A percentile compares a stretch with the other conserved stretches of the same genome.
Evolutionary conservation across 2,888 invertebrate species (phyloP).

Genomic region (Morpho achilles): DNA sequence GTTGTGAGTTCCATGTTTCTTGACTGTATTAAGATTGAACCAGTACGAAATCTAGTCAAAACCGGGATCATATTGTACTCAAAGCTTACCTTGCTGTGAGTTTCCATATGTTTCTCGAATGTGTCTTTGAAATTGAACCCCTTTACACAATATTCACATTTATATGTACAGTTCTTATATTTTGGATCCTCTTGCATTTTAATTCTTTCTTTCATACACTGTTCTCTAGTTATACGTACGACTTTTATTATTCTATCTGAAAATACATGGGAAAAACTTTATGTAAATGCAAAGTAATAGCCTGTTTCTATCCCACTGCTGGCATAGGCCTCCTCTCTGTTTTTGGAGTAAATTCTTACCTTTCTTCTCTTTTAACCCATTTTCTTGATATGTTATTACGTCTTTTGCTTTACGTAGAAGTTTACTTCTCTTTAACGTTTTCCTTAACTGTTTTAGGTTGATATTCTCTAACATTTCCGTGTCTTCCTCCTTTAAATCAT

Average conservation of each 20-base stretch:
- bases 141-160: constrained; percentile 52
- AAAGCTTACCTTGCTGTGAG: constrained; percentile 45
- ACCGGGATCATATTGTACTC: not conserved
- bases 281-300: not conserved
- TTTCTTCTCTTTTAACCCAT: constrained; percentile 16
- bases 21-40: too few relatives aligned
- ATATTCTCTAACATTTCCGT: constrained; percentile 32
- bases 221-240: constrained; percentile 42
- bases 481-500: constrained; percentile 46
- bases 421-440: constrained; percentile 28
- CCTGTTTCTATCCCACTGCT: too few relatives aligned
- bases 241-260: constrained; percentile 32
- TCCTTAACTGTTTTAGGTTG: constrained; percentile 29
- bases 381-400: constrained; percentile 6
- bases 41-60: too few relatives aligned
- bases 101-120: constrained; percentile 53
- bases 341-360: not conserved
- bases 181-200: constrained; percentile 35
- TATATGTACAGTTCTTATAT: constrained; percentile 40
- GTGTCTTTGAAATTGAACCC: constrained; percentile 50
- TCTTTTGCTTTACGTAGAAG: constrained; percentile 23
- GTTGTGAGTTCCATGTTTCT: too few relatives aligned
- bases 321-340: too few relatives aligned
- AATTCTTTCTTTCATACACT: constrained; percentile 46
- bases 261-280: constrained; percentile 2